Evolutionary conservation across 1,140 invertebrate genomes (phyloP).

Genomic region (Phenacoccus solenopsis): DNA sequence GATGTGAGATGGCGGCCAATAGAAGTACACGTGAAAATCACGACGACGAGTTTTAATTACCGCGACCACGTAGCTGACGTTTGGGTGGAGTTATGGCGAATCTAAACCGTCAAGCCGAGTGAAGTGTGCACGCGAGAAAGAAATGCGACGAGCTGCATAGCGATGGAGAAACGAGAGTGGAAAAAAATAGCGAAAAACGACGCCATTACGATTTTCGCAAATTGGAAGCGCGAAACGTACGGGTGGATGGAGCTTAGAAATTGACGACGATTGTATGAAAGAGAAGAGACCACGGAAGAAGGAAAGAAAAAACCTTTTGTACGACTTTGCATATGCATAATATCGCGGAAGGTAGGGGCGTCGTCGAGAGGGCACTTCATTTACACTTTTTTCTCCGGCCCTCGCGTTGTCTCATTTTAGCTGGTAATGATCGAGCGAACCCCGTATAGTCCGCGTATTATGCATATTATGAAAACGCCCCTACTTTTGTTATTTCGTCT

Average conservation of each 20-base stretch:
- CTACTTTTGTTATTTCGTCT: conserved; percentile 8
- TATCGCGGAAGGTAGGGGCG: background rate
- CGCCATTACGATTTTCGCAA: conserved; percentile 15
- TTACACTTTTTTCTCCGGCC: background rate
- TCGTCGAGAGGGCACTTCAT: conserved; percentile 9
- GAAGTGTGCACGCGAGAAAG: background rate
- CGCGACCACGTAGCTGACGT: too few species aligned
- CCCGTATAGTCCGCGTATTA: conserved; percentile 6
- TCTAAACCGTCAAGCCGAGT: too few species aligned
- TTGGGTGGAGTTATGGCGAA: background rate
- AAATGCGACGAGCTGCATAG: background rate
- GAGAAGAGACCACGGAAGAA: background rate
- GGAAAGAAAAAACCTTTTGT: conserved; percentile 15
- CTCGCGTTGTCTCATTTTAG: background rate
- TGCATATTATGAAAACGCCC: conserved; percentile 16
- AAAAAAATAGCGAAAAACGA: conserved; percentile 6
- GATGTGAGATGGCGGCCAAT: too few species aligned
- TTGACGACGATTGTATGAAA: conserved; percentile 16
- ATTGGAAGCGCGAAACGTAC: conserved; percentile 7
- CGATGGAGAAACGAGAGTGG: background rate
- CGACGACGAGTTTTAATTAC: too few species aligned
- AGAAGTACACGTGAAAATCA: too few species aligned
- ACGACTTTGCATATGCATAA: conserved; percentile 12
- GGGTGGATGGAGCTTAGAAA: conserved; percentile 14
- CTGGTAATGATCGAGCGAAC: conserved; percentile 9